phyloP scores from a whole-genome alignment of 2,113 vertebrate species.

The Tor tambroides region DNA sequence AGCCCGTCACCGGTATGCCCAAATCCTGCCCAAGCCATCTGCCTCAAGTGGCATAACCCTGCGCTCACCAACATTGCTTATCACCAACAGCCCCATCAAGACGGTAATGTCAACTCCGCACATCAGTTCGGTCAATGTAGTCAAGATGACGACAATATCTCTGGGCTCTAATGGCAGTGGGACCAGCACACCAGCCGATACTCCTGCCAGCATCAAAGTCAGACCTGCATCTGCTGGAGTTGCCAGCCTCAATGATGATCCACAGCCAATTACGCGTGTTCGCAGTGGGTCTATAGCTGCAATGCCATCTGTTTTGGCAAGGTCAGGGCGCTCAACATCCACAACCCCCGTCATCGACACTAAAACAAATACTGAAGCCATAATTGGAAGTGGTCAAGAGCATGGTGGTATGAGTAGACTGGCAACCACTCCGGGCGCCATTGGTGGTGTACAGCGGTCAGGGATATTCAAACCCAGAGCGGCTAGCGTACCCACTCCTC shows the following conservation, averaged over 20 bases:
- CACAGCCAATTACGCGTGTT: slow-evolving; percentile 74
- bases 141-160: slow-evolving; percentile 96
- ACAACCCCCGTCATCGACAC: slow-evolving; percentile 78
- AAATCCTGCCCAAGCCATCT: slow-evolving; percentile 95
- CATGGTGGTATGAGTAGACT: slow-evolving; percentile 58
- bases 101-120: slow-evolving; percentile 91
- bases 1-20: slow-evolving; percentile 90
- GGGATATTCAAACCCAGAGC: slow-evolving; percentile 76
- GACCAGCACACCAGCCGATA: slow-evolving; percentile 71
- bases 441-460: slow-evolving; percentile 66
- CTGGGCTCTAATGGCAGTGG: slow-evolving; percentile 80
- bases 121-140: slow-evolving; percentile 89
- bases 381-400: slow-evolving; percentile 78
- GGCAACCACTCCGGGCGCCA: slow-evolving; percentile 58
- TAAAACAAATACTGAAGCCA: slow-evolving; percentile 86
- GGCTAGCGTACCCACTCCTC: slow-evolving; percentile 78
- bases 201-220: slow-evolving; percentile 69
- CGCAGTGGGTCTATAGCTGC: slow-evolving; percentile 85
- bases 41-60: slow-evolving; percentile 86
- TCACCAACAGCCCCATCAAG: slow-evolving; percentile 93
- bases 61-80: slow-evolving; percentile 92
- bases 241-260: slow-evolving; percentile 75
- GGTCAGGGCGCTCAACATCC: slow-evolving; percentile 61
- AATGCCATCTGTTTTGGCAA: slow-evolving; percentile 81
- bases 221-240: slow-evolving; percentile 82